Evolutionary conservation across 1,140 invertebrate species (phyloP), one percentile per base, ranked within the genome.

Genomic region (Halotydeus destructor): DNA sequence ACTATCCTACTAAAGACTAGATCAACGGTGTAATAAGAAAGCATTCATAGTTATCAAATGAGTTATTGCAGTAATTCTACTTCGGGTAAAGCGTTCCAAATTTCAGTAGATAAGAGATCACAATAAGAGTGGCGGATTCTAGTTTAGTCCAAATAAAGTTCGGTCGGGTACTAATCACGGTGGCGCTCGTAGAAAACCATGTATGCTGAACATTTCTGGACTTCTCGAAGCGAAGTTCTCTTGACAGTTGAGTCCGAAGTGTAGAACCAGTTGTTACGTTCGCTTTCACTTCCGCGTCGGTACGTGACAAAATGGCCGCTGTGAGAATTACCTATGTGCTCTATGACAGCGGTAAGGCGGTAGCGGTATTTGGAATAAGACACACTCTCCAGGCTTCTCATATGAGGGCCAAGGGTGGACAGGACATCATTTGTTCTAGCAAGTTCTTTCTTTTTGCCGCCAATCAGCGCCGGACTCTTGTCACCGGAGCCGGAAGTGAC

Each of bases 301-400:
- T 85, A 89, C 26, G 83, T 85, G 34, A 88, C 74, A 65, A 89
- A 91, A 65, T 93, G 86, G 23, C 86, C 86, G 35, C 75, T 75
- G 55, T 76, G 70, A 9, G 76, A 76, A 49, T 76, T 74, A 16
- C 86, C 85, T 34, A 76, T 68, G 61, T 91, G 85, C 31, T 83
- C 81, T n/a, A 91, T 74, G 0, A 85, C 81, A 1, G 82, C 74
- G 49, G 71, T 67, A 31, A 93, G 64, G 50, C 69, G 67, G 60
- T 84, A 91, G 37, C 59, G 54, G 44, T 67, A 46, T 36, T 28
- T 28, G 34, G 19, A 6, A n/a, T 16, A 2, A 16, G 2, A 16
- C n/a, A 27, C 9, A 22, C 16, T 8, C 26, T n/a, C 16, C 5
- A 11, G 11, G 14, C 31, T 12, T 24, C 22, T 43, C 27, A 3